These are phyloP conservation scores for Pheosia tremula DNA, from an alignment of 2,888 invertebrate genomes.

Conservation along the genomic window DNA sequence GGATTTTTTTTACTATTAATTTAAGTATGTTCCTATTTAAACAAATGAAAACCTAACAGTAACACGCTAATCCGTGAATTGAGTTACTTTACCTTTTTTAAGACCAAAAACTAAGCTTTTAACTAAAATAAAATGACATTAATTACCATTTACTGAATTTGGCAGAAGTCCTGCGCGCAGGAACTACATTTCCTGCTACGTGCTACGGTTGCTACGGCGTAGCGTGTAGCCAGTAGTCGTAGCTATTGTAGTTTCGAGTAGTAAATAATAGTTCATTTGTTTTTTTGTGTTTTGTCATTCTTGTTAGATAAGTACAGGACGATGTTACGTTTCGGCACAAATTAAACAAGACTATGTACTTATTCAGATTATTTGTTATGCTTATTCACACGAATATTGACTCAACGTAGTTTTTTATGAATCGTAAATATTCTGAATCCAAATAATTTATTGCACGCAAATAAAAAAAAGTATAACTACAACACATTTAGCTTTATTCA, in stretches of 20 bases:
- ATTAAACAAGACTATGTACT: too few relatives aligned
- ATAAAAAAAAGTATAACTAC: slow-evolving; percentile 19
- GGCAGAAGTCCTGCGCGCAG: slow-evolving; percentile 68
- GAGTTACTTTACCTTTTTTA: slow-evolving; percentile 10
- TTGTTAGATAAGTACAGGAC: slow-evolving; percentile 46
- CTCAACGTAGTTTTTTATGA: background rate
- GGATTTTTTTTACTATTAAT: too few relatives aligned
- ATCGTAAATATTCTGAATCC: too few relatives aligned
- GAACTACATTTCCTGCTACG: slow-evolving; percentile 77
- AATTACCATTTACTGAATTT: slow-evolving; percentile 74
- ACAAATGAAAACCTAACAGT: too few relatives aligned
- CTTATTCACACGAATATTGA: too few relatives aligned
- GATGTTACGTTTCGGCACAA: background rate
- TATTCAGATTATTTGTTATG: too few relatives aligned
- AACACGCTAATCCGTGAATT: too few relatives aligned
- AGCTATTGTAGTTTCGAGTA: slow-evolving; percentile 63
- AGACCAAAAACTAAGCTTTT: slow-evolving; percentile 31
- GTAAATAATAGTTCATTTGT: slow-evolving; percentile 63
- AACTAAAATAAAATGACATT: slow-evolving; percentile 61
- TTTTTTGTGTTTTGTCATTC: slow-evolving; percentile 50
- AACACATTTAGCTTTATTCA: slow-evolving; percentile 28
- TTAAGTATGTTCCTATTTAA: too few relatives aligned
- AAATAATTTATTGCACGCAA: too few relatives aligned
- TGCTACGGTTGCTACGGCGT: slow-evolving; percentile 70
- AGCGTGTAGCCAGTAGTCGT: slow-evolving; percentile 56